A percentile compares a stretch with the other conserved stretches of the same genome.
These are phyloP conservation scores for Tarsius wallacei DNA, from an alignment of 2,797 vertebrate species.

Conservation along the genomic window DNA sequence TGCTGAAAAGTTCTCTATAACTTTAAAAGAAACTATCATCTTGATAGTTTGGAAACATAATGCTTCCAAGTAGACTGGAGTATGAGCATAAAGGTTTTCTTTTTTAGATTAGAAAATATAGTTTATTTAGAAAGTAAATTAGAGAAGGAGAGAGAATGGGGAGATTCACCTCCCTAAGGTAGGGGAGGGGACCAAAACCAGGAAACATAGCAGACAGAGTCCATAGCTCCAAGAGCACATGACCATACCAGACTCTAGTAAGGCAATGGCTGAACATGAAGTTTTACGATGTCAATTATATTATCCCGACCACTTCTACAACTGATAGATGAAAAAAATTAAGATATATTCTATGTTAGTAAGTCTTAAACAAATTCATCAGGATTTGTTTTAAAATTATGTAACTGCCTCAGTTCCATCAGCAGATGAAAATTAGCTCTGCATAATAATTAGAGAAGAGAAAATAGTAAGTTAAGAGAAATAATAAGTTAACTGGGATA, in stretches of 20 bases:
- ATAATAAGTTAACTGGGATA: constrained; percentile 38
- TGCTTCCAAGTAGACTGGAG: not conserved
- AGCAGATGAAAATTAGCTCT: constrained; percentile 34
- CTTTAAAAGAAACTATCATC: not conserved
- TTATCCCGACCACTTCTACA: not conserved
- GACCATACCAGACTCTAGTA: too few relatives aligned
- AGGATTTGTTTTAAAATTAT: constrained; percentile 28
- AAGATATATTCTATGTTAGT: not conserved
- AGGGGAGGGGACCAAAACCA: too few relatives aligned
- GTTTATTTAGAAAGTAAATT: too few relatives aligned
- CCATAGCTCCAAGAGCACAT: too few relatives aligned
- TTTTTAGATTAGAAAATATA: too few relatives aligned
- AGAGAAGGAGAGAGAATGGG: too few relatives aligned
- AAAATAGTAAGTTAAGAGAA: not conserved
- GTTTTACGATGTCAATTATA: not conserved
- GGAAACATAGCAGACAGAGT: too few relatives aligned
- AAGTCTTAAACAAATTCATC: not conserved
- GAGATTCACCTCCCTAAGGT: too few relatives aligned
- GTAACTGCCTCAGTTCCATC: not conserved
- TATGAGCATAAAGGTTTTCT: not conserved
- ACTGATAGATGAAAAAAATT: not conserved
- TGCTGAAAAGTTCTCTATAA: not conserved
- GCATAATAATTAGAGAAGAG: constrained; percentile 8
- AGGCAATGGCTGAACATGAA: not conserved
- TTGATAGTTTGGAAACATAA: too few relatives aligned